phyloP scores from a whole-genome alignment of 2,113 vertebrate species.

The Epinephelus fuscoguttatus region DNA sequence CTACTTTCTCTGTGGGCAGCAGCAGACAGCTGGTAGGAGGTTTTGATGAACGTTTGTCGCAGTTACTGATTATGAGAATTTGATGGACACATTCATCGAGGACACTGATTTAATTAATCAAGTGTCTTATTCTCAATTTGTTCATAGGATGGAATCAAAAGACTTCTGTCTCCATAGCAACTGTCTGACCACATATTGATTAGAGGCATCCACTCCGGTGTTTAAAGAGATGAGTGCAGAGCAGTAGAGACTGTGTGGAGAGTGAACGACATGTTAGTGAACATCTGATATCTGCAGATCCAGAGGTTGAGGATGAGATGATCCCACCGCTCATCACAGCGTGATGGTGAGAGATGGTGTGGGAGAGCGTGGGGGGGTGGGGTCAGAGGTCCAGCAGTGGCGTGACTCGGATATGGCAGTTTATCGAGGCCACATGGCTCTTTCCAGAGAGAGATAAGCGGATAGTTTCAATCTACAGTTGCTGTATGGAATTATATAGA shows the following conservation, averaged over 20 bases:
- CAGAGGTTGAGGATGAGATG: constrained; percentile 30
- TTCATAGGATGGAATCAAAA: background rate
- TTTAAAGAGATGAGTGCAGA: background rate
- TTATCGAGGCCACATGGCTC: constrained; percentile 65
- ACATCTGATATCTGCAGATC: constrained; percentile 25
- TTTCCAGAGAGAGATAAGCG: constrained; percentile 62
- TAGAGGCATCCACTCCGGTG: background rate
- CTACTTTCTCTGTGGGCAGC: background rate
- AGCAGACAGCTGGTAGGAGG: background rate
- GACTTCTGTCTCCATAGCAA: background rate
- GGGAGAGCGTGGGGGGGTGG: background rate
- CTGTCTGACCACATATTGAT: background rate
- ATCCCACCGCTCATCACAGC: constrained; percentile 36
- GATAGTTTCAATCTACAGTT: constrained; percentile 47
- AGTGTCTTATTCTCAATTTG: background rate
- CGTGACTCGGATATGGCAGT: constrained; percentile 50
- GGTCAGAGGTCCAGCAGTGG: constrained; percentile 31
- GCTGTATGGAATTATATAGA: constrained; percentile 22
- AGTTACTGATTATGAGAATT: background rate
- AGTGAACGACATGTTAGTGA: background rate
- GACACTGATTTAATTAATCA: background rate
- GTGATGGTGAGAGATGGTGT: constrained; percentile 20
- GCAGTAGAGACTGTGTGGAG: background rate
- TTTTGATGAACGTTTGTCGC: background rate
- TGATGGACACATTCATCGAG: too few species aligned